Evolutionary conservation across 2,888 invertebrate species (phyloP).

Genomic region (Pyralis farinalis): DNA sequence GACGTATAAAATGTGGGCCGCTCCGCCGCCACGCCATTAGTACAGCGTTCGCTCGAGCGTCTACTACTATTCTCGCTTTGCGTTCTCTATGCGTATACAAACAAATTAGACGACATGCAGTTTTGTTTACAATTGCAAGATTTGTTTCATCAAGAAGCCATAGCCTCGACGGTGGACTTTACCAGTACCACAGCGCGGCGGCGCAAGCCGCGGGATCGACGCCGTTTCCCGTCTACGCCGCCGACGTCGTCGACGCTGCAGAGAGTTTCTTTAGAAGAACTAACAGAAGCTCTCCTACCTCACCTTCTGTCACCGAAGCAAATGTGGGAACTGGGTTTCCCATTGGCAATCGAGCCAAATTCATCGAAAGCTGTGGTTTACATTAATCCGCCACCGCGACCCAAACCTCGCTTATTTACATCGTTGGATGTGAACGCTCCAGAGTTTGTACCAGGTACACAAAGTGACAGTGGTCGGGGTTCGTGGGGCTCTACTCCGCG

Average conservation of each 20-base stretch:
- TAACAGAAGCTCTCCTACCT: conserved; percentile 80
- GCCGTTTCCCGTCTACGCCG: conserved; percentile 68
- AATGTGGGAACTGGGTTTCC: conserved; percentile 86
- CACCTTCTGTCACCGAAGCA: conserved; percentile 83
- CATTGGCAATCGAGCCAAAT: conserved; percentile 82
- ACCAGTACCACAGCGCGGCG: conserved; percentile 65
- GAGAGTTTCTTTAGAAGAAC: conserved; percentile 78
- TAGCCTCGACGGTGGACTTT: conserved; percentile 58
- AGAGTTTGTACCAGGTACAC: conserved; percentile 83
- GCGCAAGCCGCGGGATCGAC: conserved; percentile 60
- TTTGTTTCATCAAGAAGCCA: conserved; percentile 76
- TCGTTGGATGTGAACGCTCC: conserved; percentile 84
- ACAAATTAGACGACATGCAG: conserved; percentile 65
- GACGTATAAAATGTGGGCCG: conserved; percentile 75
- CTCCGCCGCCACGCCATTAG: conserved; percentile 76
- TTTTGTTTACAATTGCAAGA: conserved; percentile 69
- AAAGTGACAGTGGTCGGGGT: conserved; percentile 77
- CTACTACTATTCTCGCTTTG: conserved; percentile 69
- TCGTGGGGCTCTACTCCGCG: conserved; percentile 79
- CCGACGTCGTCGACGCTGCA: conserved; percentile 70
- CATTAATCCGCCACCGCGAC: conserved; percentile 76
- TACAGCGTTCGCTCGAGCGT: conserved; percentile 76
- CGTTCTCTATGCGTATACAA: conserved; percentile 77
- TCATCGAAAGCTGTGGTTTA: conserved; percentile 84
- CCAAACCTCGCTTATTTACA: conserved; percentile 52